phyloP scores from a whole-genome alignment of 2,113 vertebrate species.

The Erythrocercus mccallii region DNA sequence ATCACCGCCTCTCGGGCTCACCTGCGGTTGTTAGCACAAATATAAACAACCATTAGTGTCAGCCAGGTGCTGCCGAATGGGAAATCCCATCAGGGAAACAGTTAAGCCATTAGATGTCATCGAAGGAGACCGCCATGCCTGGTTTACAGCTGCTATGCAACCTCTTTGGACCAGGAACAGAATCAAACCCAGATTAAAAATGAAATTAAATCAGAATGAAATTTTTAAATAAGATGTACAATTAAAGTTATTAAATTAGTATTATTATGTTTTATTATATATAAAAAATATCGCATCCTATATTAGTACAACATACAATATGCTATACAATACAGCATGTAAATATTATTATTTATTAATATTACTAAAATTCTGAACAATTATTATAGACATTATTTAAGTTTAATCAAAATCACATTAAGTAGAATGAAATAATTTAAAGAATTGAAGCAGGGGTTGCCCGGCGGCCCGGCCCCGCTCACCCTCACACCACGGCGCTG shows the following conservation, averaged over 20 bases:
- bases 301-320: too few species aligned
- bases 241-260: accelerated
- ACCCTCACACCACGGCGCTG: not conserved
- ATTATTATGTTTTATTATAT: not conserved
- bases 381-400: not conserved
- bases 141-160: accelerated
- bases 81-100: too few species aligned
- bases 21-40: not conserved
- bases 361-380: not conserved
- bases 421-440: not conserved
- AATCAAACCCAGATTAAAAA: not conserved
- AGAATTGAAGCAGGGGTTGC: not conserved
- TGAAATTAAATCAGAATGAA: not conserved
- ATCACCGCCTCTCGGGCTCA: not conserved
- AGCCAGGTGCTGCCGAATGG: not conserved
- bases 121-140: accelerated
- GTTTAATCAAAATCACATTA: not conserved
- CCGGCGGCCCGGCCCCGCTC: accelerated
- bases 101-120: not conserved
- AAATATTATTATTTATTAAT: too few species aligned
- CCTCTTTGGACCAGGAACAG: not conserved
- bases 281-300: not conserved
- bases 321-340: too few species aligned
- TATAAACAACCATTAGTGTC: accelerated
- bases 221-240: accelerated